Evolutionary conservation across 1,140 invertebrate genomes (phyloP).

Genomic region (Papilio dardanus): DNA sequence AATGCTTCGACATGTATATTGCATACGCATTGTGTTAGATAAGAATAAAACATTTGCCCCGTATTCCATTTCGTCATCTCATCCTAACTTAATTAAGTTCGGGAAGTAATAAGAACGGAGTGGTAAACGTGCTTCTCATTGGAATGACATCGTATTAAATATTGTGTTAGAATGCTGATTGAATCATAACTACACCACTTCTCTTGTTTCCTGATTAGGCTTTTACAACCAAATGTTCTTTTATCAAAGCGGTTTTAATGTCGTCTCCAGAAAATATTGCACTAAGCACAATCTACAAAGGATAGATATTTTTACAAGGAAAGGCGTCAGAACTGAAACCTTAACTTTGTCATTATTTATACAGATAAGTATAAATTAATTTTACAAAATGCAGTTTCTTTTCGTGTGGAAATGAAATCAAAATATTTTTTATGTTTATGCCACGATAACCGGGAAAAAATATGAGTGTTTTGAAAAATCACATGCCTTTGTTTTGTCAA

Average conservation of each 20-base stretch:
- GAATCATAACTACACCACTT: conserved; percentile 1
- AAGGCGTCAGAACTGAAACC: too few species aligned
- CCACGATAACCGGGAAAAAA: neutral
- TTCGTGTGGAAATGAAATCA: neutral
- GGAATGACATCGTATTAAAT: neutral
- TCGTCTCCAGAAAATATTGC: too few species aligned
- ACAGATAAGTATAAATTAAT: too few species aligned
- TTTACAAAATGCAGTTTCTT: too few species aligned
- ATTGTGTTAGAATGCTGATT: conserved; percentile 6
- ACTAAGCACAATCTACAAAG: too few species aligned
- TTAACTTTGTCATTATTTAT: too few species aligned
- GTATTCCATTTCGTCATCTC: neutral
- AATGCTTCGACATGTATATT: neutral
- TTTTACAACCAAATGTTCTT: too few species aligned
- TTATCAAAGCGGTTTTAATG: too few species aligned
- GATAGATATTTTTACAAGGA: too few species aligned
- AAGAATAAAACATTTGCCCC: neutral
- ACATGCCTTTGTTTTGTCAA: too few species aligned
- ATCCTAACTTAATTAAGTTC: conserved; percentile 20
- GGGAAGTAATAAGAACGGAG: conserved; percentile 11
- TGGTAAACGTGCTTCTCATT: conserved; percentile 11
- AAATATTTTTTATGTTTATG: neutral
- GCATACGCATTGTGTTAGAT: neutral
- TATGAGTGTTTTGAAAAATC: too few species aligned
- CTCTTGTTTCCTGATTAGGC: neutral